Base-by-base conservation (phyloP, 2,113 vertebrate genomes). In the Melanotaenia duboulayi region DNA sequence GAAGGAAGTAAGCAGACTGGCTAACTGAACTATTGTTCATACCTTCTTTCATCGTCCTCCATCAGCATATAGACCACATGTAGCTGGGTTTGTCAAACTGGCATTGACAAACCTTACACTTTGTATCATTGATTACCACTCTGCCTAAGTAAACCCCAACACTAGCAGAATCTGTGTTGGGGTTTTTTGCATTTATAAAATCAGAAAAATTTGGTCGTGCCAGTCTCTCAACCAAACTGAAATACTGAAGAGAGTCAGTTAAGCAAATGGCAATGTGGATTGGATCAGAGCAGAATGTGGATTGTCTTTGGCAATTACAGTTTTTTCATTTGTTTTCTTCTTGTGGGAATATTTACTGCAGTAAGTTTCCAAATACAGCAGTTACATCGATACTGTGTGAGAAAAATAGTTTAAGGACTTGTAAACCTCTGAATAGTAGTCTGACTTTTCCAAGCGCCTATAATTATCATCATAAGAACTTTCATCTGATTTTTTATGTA, bases 51-150 rank as follows among this genome's bases (percentile, higher is more conserved):
- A 28, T 0, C 11, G 20, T 64, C 20, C 40, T 63, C 23, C 52
- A n/a, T 68, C 78, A 74, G 51, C 48, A 40, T 8, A 10, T 60
- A 64, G 54, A 58, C 40, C 40, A 64, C 50, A 57, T 55, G 17
- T 51, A 64, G 69, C 56, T 59, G 76, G 24, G 24, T 25, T 42
- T 71, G 55, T 74, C 44, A 81, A 50, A 74, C 16, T 28, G 37
- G 12, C 40, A 59, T 7, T 68, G 77, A 72, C 71, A 81, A 67
- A 71, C 58, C 35, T 57, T 35, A 71, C 50, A 70, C 49, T 64
- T 44, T 32, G 39, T 16, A 61, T 58, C 40, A 50, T 11, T 22
- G 20, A 37, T 72, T 32, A 44, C 49, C 46, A 14, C 20, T 66
- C 66, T 51, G 42, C 22, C 2, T 40, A 39, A 46, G 20, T 19